Base-by-base conservation (phyloP, 2,113 vertebrate genomes). In the Hippocampus guttulatus region DNA sequence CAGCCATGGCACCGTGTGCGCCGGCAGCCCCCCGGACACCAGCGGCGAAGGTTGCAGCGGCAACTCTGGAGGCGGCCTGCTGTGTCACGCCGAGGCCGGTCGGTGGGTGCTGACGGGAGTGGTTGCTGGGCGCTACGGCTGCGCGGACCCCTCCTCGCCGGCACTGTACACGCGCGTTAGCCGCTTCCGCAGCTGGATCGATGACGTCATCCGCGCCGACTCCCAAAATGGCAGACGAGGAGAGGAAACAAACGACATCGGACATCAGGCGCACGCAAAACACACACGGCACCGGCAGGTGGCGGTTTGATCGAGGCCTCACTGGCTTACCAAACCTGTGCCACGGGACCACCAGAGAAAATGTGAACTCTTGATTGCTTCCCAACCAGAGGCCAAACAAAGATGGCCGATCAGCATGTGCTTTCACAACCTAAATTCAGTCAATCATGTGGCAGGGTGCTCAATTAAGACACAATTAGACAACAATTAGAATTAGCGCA, bases 101-200 rank as follows among this genome's bases (percentile, higher is more conserved):
- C 94, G 89, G 47, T 97, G 95, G 95, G 89, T 94, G 64, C 93
- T 96, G 73, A 76, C 92, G 18, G 95, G 95, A 23, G 85, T 96
- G 33, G 94, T 95, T 14, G 94, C 93, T 18, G 94, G 95, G 87
- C 94, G 93, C n/a, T 93, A 94, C 1, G 93, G 94, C 75, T 97
- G 95, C 51, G 87, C 93, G n/a, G 91, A 91, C 68, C 93, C 94
- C 47, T 90, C 93, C 66, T 95, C 92, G 0, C 95, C 95, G 0
- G 92, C 94, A 0, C 94, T 96, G 40, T 97, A 97, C 90, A 94
- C 95, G 0, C 93, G 94, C 47, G 94, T 96, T 79, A 92, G 92
- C 82, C 93, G 92, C 73, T 96, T 95, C 1, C 87, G 92, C 61
- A 84, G 91, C 76, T 97, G 95, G 95, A 95, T 96, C 51, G 91